Evolutionary conservation across 2,888 invertebrate species (phyloP), one percentile per base, ranked within the genome.

Genomic region (Anaspis maculata): DNA sequence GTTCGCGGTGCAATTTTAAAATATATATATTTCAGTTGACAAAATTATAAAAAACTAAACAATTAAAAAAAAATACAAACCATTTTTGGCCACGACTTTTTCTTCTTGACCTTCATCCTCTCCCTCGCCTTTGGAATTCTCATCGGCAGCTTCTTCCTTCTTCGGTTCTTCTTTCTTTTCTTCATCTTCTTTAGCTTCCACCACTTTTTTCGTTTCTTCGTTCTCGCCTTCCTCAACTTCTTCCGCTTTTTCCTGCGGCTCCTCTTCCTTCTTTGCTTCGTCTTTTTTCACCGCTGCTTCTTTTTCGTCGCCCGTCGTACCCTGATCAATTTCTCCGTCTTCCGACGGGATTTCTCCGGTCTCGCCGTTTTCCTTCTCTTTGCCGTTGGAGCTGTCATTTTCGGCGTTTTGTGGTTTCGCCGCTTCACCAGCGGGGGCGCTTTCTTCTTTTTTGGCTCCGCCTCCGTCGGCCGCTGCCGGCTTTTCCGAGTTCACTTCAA

Each of bases 191-290:
- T 37, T 40, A 45, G 47, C 44, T 12, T 45, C 46, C 34, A 37
- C 41, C 45, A 58, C 43, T 32, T 44, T 39, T 7, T 49, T 36
- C 16, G 41, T 30, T n/a, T n/a, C 3, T 28, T 25, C 19, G 12
- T 41, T 63, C 3, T 59, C 54, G 34, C 68, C 69, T 10, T 61
- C n/a, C n/a, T n/a, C 59, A 33, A 66, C 65, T 16, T 65, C 40
- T 46, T 64, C 19, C 60, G 64, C 49, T 25, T 52, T 49, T 32
- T 66, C 62, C 23, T n/a, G n/a, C n/a, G 65, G 59, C 28, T 37
- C 38, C 6, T 40, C 44, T n/a, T 56, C 54, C 19, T 56, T 57
- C 22, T 41, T 37, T 9, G 38, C 37, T 15, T 42, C 51, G 34
- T 58, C 64, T 31, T 62, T 62, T 22, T 70, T 45, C 66, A 69